A percentile compares a stretch with the other conserved stretches of the same genome.
These are phyloP conservation scores for Lasioglossum villosulum DNA, from an alignment of 2,888 invertebrate genomes.

Conservation along the genomic window DNA sequence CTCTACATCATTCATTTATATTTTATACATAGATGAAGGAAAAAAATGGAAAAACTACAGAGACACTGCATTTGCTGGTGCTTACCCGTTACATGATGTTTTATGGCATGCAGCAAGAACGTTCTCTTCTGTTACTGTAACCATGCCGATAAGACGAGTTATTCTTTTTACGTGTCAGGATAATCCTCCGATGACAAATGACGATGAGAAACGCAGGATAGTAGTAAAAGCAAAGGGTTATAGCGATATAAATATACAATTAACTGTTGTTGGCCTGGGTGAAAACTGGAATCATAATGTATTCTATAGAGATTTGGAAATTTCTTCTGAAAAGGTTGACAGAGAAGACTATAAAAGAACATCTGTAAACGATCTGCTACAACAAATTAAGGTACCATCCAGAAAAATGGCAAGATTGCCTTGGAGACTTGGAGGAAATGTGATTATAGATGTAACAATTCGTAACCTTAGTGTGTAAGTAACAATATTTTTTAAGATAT, in stretches of 20 bases:
- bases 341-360: constrained; percentile 58
- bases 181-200: constrained; percentile 47
- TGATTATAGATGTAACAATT: constrained; percentile 57
- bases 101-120: constrained; percentile 61
- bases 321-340: constrained; percentile 60
- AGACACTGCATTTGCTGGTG: constrained; percentile 15
- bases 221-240: constrained; percentile 51
- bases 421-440: constrained; percentile 55
- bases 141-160: constrained; percentile 63
- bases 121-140: constrained; percentile 57
- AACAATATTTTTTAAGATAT: neutral
- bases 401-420: constrained; percentile 64
- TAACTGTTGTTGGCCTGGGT: constrained; percentile 64
- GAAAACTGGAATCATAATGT: constrained; percentile 62
- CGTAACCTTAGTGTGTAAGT: constrained; percentile 59
- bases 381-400: constrained; percentile 66
- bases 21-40: constrained; percentile 39
- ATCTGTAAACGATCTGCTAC: constrained; percentile 61
- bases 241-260: constrained; percentile 45
- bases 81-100: constrained; percentile 70
- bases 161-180: constrained; percentile 68
- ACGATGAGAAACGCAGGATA: constrained; percentile 66
- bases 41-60: constrained; percentile 44
- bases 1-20: neutral
- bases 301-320: constrained; percentile 73